These are phyloP conservation scores for Scytalopus superciliaris DNA, from an alignment of 2,113 vertebrate species.

Conservation along the genomic window DNA sequence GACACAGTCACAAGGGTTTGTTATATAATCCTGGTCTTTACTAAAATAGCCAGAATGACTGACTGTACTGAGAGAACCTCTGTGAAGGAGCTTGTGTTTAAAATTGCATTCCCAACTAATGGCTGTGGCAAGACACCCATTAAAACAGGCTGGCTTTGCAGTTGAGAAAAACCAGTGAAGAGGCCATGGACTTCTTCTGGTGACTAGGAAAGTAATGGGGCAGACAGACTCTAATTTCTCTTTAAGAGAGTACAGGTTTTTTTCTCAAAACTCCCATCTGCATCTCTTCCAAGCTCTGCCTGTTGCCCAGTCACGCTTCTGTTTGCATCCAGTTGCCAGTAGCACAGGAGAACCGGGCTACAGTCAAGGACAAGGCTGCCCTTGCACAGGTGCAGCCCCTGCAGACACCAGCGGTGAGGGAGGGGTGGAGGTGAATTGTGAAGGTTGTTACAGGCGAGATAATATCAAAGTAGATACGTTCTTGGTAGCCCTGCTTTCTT, in stretches of 20 bases:
- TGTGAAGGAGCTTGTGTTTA: neutral
- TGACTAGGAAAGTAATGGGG: neutral
- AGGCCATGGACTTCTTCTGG: neutral
- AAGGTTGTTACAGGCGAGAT: neutral
- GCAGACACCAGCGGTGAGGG: neutral
- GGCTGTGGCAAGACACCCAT: neutral
- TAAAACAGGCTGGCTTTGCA: neutral
- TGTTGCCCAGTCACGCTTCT: neutral
- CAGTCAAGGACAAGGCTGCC: neutral
- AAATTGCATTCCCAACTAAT: neutral
- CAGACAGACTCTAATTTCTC: neutral
- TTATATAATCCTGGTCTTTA: neutral
- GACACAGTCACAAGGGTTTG: neutral
- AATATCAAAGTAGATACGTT: neutral
- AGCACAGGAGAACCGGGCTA: neutral
- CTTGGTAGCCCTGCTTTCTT: neutral
- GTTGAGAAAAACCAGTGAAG: neutral
- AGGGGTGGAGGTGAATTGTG: neutral
- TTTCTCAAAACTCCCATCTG: neutral
- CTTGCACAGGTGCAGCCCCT: neutral
- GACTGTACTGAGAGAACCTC: neutral
- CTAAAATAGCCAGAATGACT: neutral
- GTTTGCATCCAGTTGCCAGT: neutral
- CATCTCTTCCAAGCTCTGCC: neutral
- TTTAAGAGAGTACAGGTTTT: neutral